phyloP scores from a whole-genome alignment of 2,888 invertebrate genomes.

The Drosophila barbarae region DNA sequence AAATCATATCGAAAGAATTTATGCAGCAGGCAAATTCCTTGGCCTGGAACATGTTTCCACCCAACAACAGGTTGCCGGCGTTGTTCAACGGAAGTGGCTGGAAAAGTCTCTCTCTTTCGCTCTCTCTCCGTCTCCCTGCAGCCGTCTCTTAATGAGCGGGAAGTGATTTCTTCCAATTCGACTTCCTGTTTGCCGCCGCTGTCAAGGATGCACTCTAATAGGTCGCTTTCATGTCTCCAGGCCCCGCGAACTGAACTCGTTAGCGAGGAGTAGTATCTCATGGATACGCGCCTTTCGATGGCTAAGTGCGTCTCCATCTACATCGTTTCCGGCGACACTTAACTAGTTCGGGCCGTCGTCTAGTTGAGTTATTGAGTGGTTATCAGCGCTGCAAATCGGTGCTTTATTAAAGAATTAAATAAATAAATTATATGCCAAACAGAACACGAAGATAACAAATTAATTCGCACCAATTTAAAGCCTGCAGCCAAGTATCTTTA shows the following conservation, averaged over 20 bases:
- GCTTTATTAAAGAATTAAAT: not conserved
- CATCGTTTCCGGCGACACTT: constrained; percentile 10
- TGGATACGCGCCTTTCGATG: constrained; percentile 3
- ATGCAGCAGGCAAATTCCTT: constrained; percentile 69
- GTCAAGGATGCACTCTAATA: constrained; percentile 60
- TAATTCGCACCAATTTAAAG: not conserved
- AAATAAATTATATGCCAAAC: not conserved
- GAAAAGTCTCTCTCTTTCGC: constrained; percentile 29
- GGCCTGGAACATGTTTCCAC: constrained; percentile 57
- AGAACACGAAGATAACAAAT: not conserved
- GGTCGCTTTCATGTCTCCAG: constrained; percentile 32
- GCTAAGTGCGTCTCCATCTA: constrained; percentile 15
- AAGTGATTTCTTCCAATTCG: constrained; percentile 61
- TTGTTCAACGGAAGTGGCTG: constrained; percentile 62
- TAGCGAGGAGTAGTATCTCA: constrained; percentile 6
- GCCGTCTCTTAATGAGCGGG: constrained; percentile 56
- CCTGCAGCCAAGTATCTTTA: not conserved
- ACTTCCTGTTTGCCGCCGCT: constrained; percentile 56
- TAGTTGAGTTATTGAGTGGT: constrained; percentile 2
- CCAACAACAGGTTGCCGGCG: constrained; percentile 4
- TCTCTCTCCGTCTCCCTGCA: not conserved
- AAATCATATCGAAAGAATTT: constrained; percentile 71
- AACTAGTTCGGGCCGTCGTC: not conserved
- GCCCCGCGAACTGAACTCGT: constrained; percentile 19
- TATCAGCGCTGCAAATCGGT: not conserved